Evolutionary conservation across 2,797 vertebrate species (phyloP).

Genomic region (Syngnathus rostellatus): DNA sequence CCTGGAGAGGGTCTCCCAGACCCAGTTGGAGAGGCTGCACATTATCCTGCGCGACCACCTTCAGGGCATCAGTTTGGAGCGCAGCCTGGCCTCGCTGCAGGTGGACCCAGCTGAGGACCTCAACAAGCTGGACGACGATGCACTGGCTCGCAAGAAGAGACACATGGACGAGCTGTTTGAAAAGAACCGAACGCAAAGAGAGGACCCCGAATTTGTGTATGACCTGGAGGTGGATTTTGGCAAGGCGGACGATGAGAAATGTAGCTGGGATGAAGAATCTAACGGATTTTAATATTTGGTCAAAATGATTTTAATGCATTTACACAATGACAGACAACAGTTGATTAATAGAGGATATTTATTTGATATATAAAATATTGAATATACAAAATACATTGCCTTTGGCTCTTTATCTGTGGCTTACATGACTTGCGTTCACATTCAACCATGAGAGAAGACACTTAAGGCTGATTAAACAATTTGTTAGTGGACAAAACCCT

Average conservation of each 20-base stretch:
- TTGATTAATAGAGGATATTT: slow-evolving; percentile 46
- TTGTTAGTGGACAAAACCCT: slow-evolving; percentile 47
- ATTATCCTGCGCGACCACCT: slow-evolving; percentile 75
- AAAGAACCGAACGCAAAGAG: slow-evolving; percentile 78
- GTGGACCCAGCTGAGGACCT: slow-evolving; percentile 80
- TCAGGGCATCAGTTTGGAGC: slow-evolving; percentile 72
- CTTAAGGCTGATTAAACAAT: slow-evolving; percentile 54
- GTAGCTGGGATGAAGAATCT: slow-evolving; percentile 85
- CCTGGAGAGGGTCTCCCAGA: slow-evolving; percentile 73
- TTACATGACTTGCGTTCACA: slow-evolving; percentile 45
- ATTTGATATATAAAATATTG: slow-evolving; percentile 69
- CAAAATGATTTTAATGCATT: neutral
- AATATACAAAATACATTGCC: slow-evolving; percentile 66
- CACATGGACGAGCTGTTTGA: slow-evolving; percentile 90
- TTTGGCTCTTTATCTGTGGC: slow-evolving; percentile 62
- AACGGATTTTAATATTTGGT: slow-evolving; percentile 69
- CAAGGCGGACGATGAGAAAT: slow-evolving; percentile 67
- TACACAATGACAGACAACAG: slow-evolving; percentile 12
- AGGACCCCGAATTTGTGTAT: slow-evolving; percentile 85
- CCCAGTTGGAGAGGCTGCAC: slow-evolving; percentile 80
- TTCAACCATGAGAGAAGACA: slow-evolving; percentile 40
- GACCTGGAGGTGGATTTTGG: slow-evolving; percentile 83
- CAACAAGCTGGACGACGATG: slow-evolving; percentile 84
- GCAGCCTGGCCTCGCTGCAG: slow-evolving; percentile 62
- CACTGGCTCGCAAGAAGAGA: slow-evolving; percentile 79